These are phyloP conservation scores for Tachycineta bicolor DNA, from an alignment of 2,113 vertebrate species.

Conservation along the genomic window DNA sequence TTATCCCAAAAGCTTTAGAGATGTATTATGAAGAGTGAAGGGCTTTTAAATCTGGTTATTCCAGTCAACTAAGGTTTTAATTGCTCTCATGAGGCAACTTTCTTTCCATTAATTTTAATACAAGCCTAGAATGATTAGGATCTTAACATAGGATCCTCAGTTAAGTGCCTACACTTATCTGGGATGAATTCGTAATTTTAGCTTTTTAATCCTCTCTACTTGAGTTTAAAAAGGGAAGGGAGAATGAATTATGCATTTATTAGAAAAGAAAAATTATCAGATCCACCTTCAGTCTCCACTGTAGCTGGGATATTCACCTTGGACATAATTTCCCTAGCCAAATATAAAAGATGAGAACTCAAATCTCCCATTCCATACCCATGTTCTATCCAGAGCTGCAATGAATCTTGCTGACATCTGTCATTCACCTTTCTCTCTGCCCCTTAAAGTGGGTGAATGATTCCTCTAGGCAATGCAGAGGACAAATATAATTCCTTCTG, in stretches of 20 bases:
- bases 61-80: constrained; percentile 16
- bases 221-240: background rate
- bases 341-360: background rate
- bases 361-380: background rate
- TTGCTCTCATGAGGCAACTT: constrained; percentile 29
- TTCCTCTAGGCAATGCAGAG: background rate
- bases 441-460: background rate
- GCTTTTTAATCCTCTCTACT: background rate
- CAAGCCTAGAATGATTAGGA: constrained; percentile 20
- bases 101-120: constrained; percentile 33
- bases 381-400: background rate
- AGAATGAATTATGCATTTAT: background rate
- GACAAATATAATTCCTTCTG: background rate
- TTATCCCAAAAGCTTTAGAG: constrained; percentile 1
- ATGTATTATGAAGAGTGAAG: background rate
- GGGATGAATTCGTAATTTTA: constrained; percentile 5
- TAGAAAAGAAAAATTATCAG: background rate
- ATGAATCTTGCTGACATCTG: background rate
- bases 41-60: constrained; percentile 23
- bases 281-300: background rate
- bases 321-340: background rate
- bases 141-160: background rate
- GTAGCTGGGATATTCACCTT: background rate
- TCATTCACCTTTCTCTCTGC: background rate
- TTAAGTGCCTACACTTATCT: background rate